Conservation (phyloP, 2,888 invertebrate species). For the Shargacucullia verbasci region DNA sequence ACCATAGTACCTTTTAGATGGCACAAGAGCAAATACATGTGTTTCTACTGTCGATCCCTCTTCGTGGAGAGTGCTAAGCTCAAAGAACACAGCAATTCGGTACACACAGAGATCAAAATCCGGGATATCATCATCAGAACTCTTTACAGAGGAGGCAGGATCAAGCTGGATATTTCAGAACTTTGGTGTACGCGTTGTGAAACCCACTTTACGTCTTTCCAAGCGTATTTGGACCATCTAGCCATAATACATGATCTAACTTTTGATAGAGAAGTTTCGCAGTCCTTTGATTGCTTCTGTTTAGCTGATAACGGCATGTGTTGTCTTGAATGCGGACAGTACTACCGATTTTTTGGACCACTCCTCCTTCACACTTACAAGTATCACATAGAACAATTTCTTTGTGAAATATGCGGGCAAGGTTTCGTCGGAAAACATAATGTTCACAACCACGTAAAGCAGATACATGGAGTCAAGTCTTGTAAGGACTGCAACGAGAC, state of each 20-base stretch:
- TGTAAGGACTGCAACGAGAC: conserved; percentile 69
- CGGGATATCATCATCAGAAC: conserved; percentile 51
- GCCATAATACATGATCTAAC: conserved; percentile 52
- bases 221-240: conserved; percentile 63
- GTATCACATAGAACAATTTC: conserved; percentile 56
- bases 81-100: conserved; percentile 56
- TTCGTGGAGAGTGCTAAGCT: conserved; percentile 40
- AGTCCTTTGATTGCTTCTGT: conserved; percentile 61
- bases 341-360: conserved; percentile 69
- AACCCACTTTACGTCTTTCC: conserved; percentile 50
- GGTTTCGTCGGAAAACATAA: conserved; percentile 64
- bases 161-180: conserved; percentile 68
- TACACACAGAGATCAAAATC: conserved; percentile 62
- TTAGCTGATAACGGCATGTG: conserved; percentile 66
- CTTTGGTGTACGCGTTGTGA: conserved; percentile 65
- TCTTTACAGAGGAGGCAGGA: conserved; percentile 45
- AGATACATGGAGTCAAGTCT: conserved; percentile 50
- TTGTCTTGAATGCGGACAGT: conserved; percentile 69
- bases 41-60: conserved; percentile 52
- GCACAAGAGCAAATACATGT: conserved; percentile 54
- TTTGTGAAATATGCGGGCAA: conserved; percentile 73
- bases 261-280: conserved; percentile 45
- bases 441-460: conserved; percentile 63
- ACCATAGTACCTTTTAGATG: conserved; percentile 57
- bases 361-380: conserved; percentile 67